Percentiles rank a stretch among this genome's conserved stretches.
Evolutionary conservation across 2,888 invertebrate species (phyloP).

Genomic region (Drosophila nr. perissopoda): DNA sequence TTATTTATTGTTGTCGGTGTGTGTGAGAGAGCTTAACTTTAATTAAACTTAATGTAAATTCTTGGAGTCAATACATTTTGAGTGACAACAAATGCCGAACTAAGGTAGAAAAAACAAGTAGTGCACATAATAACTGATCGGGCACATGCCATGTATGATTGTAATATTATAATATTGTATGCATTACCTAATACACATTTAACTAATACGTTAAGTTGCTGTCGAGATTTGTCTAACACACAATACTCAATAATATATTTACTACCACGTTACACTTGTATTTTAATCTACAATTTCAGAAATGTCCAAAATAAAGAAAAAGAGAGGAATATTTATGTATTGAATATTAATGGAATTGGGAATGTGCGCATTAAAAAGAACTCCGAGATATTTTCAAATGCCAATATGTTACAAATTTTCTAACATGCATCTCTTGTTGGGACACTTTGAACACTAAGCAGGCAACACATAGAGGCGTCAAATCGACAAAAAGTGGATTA

Average conservation of each 20-base stretch:
- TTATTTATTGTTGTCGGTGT: constrained; percentile 8
- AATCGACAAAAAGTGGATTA: no score
- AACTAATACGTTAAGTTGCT: constrained; percentile 28
- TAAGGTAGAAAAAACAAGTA: background rate
- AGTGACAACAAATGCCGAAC: constrained; percentile 15
- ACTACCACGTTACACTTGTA: constrained; percentile 23
- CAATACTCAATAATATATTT: constrained; percentile 21
- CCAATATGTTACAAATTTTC: background rate
- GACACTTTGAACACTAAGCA: background rate
- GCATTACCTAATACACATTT: constrained; percentile 28
- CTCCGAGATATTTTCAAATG: background rate
- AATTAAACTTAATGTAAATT: constrained; percentile 9
- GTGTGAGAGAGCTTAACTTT: constrained; percentile 4
- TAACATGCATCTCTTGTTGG: background rate
- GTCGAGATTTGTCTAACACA: constrained; percentile 27
- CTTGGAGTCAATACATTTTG: constrained; percentile 26
- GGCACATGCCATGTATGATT: background rate
- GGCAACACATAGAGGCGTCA: no score
- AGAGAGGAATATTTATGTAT: background rate
- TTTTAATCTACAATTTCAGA: background rate
- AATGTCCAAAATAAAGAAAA: background rate
- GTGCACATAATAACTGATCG: background rate
- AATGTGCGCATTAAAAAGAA: background rate
- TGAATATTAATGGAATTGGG: background rate
- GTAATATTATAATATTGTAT: constrained; percentile 29